phyloP scores from a whole-genome alignment of 2,888 invertebrate species.

The Catocala fraxini region DNA sequence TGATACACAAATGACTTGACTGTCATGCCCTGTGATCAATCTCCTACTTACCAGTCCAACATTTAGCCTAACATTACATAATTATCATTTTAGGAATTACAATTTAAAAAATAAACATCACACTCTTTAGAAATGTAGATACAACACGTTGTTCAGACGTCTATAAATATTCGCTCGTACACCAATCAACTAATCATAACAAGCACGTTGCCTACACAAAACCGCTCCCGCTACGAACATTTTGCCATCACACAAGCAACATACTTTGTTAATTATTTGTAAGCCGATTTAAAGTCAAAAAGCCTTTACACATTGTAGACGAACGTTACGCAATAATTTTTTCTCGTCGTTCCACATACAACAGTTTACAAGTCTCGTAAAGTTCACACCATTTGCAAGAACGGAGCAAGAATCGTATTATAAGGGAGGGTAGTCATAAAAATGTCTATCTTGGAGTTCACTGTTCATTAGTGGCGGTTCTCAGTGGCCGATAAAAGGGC shows the following conservation, averaged over 20 bases:
- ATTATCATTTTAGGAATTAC: no score
- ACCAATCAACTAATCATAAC: constrained; percentile 5
- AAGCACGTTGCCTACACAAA: constrained; percentile 10
- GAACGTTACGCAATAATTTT: constrained; percentile 23
- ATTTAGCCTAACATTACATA: no score
- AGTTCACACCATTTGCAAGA: constrained; percentile 15
- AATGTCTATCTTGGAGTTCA: constrained; percentile 64
- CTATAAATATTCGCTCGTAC: no score
- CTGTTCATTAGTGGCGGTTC: constrained; percentile 64
- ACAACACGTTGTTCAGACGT: no score
- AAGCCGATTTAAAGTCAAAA: constrained; percentile 39
- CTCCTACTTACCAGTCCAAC: no score
- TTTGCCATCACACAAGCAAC: constrained; percentile 15
- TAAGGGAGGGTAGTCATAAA: constrained; percentile 56
- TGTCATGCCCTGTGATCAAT: no score
- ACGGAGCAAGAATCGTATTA: constrained; percentile 28
- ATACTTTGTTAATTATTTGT: constrained; percentile 28
- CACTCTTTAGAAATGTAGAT: no score
- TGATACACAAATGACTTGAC: no score
- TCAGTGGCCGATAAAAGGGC: constrained; percentile 55
- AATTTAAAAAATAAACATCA: no score
- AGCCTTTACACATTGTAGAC: constrained; percentile 17
- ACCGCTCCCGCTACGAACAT: constrained; percentile 15
- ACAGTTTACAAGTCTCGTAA: constrained; percentile 14
- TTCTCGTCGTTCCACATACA: constrained; percentile 8